Base-by-base conservation (phyloP, 2,113 vertebrate genomes). In the Lophochroa leadbeateri region DNA sequence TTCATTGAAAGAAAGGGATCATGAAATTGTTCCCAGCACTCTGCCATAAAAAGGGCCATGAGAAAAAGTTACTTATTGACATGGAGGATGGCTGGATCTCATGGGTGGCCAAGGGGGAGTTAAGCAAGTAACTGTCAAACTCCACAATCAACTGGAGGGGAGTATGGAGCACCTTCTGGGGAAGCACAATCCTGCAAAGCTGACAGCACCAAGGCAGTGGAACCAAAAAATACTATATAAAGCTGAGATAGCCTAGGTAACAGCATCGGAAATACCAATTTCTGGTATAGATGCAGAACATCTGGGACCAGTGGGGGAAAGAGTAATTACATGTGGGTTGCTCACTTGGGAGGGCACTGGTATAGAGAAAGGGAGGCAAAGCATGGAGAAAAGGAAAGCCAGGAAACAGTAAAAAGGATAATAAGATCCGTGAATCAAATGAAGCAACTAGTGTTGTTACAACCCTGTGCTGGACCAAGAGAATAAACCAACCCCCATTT, bases 321-420 rank as follows among this genome's bases (percentile, higher is more conserved):
- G 76, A 33, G 17, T 17, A 67, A 23, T 13, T 49, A 57, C 3
- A 1, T 3, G 10, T 20, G 7, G 13, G 21, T 8, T 75, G 27
- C 8, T 60, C 7, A 43, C 18, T 64, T 0, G 0, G 39, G 6
- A 50, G 16, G 19, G 13, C 15, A 69, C 14, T 17, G 10, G 5
- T 43, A 2, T 23, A 77, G 29, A 79, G 50, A 85, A 85, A 75
- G 7, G n/a, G 21, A 67, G 10, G 25, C 28, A 81, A 88, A 68
- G 17, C 1, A 1, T 7, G 25, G 27, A 65, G 31, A 41, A 81
- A 83, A 60, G 4, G 23, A 44, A 84, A 18, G 20, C 9, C 43
- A 82, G 43, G 4, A 58, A 79, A 41, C 17, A 74, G 29, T n/a
- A 43, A 39, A 50, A 65, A 23, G 4, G 19, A 52, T 46, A 67